Conservation (phyloP, 2,888 invertebrate genomes). For the Elysia crispata region DNA sequence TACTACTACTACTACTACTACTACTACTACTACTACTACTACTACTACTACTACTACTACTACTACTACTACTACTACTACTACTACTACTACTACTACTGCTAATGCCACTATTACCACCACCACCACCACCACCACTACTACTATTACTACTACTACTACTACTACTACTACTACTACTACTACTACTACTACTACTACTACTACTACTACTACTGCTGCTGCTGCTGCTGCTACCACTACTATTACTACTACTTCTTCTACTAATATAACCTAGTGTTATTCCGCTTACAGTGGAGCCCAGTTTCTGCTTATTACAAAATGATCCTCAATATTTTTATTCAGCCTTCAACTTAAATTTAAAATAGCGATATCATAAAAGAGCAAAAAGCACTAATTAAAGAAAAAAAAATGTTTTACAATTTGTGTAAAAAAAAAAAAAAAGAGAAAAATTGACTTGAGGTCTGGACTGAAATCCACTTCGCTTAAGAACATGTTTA, state of each 20-base stretch:
- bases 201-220: constrained; percentile 4
- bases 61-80: constrained; percentile 38
- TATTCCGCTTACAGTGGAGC: no score
- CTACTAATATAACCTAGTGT: not conserved
- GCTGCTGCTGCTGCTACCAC: not conserved
- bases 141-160: constrained; percentile 32
- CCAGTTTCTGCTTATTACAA: not conserved
- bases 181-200: constrained; percentile 9
- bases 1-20: constrained; percentile 31
- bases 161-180: not conserved
- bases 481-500: no score
- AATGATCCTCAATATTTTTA: not conserved
- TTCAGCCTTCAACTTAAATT: no score
- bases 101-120: no score
- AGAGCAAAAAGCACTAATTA: no score
- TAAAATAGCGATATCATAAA: no score
- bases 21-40: constrained; percentile 30
- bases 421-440: no score
- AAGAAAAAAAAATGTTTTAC: no score
- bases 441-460: no score
- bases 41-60: constrained; percentile 28
- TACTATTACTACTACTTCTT: not conserved
- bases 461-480: no score
- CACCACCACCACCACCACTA: constrained; percentile 19
- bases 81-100: constrained; percentile 31